These are phyloP conservation scores for Moxostoma hubbsi DNA, from an alignment of 2,797 vertebrate genomes.

Conservation along the genomic window DNA sequence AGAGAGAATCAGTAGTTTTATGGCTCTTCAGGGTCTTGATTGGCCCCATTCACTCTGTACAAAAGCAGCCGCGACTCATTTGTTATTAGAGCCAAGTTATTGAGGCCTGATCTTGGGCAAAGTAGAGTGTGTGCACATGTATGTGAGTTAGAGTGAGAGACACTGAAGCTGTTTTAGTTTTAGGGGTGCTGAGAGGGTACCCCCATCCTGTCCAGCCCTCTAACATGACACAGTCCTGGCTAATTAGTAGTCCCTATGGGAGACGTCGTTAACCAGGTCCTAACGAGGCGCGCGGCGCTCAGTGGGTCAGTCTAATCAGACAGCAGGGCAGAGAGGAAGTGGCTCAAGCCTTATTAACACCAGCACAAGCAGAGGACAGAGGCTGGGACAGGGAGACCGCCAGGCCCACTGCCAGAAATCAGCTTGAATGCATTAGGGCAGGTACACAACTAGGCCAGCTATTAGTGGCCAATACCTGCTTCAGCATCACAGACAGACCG, in stretches of 20 bases:
- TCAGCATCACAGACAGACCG: slow-evolving; percentile 55
- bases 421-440: slow-evolving; percentile 70
- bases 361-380: slow-evolving; percentile 65
- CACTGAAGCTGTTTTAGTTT: slow-evolving; percentile 67
- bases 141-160: slow-evolving; percentile 40
- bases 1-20: slow-evolving; percentile 57
- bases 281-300: slow-evolving; percentile 82
- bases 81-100: slow-evolving; percentile 49
- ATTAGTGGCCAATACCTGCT: slow-evolving; percentile 62
- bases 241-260: slow-evolving; percentile 87
- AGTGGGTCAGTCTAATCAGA: slow-evolving; percentile 85
- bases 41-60: slow-evolving; percentile 67
- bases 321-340: slow-evolving; percentile 83
- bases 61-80: slow-evolving; percentile 46
- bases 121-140: slow-evolving; percentile 44
- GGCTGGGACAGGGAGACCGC: slow-evolving; percentile 36
- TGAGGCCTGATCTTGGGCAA: slow-evolving; percentile 46
- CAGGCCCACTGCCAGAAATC: slow-evolving; percentile 66
- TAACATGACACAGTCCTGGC: slow-evolving; percentile 83
- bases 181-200: slow-evolving; percentile 70
- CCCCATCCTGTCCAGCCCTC: slow-evolving; percentile 73
- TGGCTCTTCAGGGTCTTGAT: slow-evolving; percentile 61
- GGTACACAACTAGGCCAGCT: slow-evolving; percentile 64
- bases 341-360: slow-evolving; percentile 85
- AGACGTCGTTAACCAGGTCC: slow-evolving; percentile 83